Evolutionary conservation across 2,797 vertebrate genomes (phyloP).

Genomic region (Betta splendens): DNA sequence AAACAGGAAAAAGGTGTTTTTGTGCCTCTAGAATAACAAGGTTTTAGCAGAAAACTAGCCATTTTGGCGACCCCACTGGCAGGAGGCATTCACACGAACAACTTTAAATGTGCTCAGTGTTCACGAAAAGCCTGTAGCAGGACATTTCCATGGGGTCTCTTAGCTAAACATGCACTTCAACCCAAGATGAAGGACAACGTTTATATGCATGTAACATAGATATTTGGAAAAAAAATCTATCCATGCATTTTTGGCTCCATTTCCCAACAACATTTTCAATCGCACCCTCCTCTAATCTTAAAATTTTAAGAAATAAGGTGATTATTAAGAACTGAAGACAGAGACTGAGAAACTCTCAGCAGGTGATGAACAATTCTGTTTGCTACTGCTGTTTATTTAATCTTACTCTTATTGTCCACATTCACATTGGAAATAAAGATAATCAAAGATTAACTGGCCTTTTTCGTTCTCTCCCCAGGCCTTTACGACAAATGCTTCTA

Average conservation of each 20-base stretch:
- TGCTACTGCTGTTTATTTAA: neutral
- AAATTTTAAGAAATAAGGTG: neutral
- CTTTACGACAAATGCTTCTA: constrained; percentile 99
- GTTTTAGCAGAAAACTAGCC: constrained; percentile 78
- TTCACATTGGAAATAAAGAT: constrained; percentile 2
- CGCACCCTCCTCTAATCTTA: too few relatives aligned
- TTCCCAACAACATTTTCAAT: constrained; percentile 17
- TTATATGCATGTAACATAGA: too few relatives aligned
- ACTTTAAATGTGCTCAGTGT: constrained; percentile 75
- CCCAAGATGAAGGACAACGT: constrained; percentile 61
- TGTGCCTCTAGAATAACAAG: constrained; percentile 90
- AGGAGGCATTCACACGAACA: constrained; percentile 68
- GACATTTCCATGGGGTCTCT: constrained; percentile 73
- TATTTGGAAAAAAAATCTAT: constrained; percentile 37
- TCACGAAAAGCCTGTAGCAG: constrained; percentile 69
- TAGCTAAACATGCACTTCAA: constrained; percentile 68
- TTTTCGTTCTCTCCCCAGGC: constrained; percentile 78
- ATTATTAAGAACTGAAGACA: neutral
- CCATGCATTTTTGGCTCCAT: constrained; percentile 14
- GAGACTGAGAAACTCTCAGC: neutral
- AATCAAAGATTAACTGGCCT: constrained; percentile 16
- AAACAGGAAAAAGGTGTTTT: constrained; percentile 92
- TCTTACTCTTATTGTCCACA: neutral
- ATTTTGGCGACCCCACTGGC: constrained; percentile 84
- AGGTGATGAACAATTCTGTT: constrained; percentile 1